Base-by-base conservation (phyloP, 2,888 invertebrate species). In the Auanema freiburgensis region DNA sequence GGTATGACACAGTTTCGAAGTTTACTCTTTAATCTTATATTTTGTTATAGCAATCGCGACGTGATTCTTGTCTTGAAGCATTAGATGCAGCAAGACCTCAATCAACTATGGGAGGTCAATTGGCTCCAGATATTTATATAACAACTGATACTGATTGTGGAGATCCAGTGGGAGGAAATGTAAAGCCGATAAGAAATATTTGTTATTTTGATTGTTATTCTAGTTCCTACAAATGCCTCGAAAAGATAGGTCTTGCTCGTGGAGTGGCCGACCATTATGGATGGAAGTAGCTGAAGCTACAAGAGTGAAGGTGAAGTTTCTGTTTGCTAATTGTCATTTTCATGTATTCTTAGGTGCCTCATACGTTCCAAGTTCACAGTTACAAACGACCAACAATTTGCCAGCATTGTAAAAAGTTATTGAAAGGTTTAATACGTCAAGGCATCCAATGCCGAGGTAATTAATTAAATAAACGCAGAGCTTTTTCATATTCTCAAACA, bases 361-460 rank as follows among this genome's bases (percentile, higher is more conserved):
- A 97, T 87, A 96, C 96, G 5, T 96, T 96, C 87, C 91, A 93
- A 73, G 89, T 97, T 71, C 97, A 97, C 87, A 91, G 92, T 59
- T 98, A 98, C 87, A 95, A 93, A 53, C 88, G 93, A 56, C 98
- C 96, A 59, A 98, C 97, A 0, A 91, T 97, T 21, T 98, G 98
- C 85, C 92, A 94, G 79, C 89, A 90, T 85, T 98, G 97, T 88
- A 93, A 93, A 86, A 93, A 93, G 86, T 88, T 98, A 79, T 88
- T 98, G 71, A 91, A 91, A 75, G 97, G 97, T 0, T 87, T 97
- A 56, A 94, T 96, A 87, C 79, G 87, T 44, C 96, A 97, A 87
- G 97, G 97, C 63, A 87, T 94, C 78, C 97, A 97, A 86, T 98
- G 98, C 86, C 90, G 91, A 85, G 97, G 87, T 87, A 64, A 16